These are phyloP conservation scores for Tuta absoluta DNA, from an alignment of 2,888 invertebrate species.

Conservation along the genomic window DNA sequence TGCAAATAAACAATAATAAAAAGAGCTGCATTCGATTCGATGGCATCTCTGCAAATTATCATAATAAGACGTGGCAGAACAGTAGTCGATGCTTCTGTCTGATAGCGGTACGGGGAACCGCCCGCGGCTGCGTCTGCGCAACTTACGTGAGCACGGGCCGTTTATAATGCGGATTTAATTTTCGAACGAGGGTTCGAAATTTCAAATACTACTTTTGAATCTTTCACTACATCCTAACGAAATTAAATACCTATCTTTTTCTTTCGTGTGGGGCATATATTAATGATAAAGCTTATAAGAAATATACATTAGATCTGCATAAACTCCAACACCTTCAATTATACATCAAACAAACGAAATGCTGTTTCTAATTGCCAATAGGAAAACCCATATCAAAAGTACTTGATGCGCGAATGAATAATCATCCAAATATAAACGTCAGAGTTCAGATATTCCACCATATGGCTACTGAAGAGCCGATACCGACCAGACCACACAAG, in stretches of 20 bases:
- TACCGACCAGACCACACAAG: slow-evolving; percentile 29
- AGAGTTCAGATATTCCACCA: slow-evolving; percentile 6
- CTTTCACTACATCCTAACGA: too few species aligned
- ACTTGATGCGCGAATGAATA: slow-evolving; percentile 14
- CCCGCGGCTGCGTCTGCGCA: slow-evolving; percentile 10
- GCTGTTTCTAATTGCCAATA: neutral
- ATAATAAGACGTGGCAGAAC: neutral
- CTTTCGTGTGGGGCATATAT: too few species aligned
- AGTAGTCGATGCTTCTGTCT: slow-evolving; percentile 8
- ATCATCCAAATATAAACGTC: slow-evolving; percentile 17
- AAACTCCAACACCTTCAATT: neutral
- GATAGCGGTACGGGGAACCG: slow-evolving; percentile 30
- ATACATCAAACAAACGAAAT: neutral
- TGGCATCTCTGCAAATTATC: slow-evolving; percentile 7
- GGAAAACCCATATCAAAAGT: slow-evolving; percentile 17
- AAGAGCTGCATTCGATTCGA: neutral
- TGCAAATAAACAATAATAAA: neutral
- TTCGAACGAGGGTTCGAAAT: neutral
- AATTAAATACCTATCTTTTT: too few species aligned
- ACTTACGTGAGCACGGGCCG: neutral
- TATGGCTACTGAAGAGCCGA: slow-evolving; percentile 20
- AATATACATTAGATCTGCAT: too few species aligned
- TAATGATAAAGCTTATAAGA: too few species aligned
- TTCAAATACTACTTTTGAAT: too few species aligned
- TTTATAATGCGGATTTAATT: neutral